These are phyloP conservation scores for Beris chalybata DNA, from an alignment of 2,888 invertebrate species.

Conservation along the genomic window DNA sequence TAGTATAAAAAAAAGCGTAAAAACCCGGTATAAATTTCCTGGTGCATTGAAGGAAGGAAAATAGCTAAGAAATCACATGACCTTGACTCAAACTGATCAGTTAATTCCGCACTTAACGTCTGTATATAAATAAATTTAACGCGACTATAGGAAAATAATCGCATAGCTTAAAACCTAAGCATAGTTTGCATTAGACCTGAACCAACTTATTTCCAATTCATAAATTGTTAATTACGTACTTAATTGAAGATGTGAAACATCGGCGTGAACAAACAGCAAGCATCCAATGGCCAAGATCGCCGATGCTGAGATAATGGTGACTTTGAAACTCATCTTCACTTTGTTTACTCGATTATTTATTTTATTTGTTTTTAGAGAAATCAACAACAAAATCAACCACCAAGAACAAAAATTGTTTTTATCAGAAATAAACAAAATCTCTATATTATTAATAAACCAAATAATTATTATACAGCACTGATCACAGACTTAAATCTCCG, in stretches of 20 bases:
- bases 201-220: not conserved
- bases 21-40: conserved; percentile 17
- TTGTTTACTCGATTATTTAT: too few species aligned
- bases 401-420: too few species aligned
- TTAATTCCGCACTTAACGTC: too few species aligned
- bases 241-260: conserved; percentile 36
- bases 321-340: conserved; percentile 37
- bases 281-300: conserved; percentile 20
- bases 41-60: conserved; percentile 9
- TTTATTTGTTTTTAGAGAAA: too few species aligned
- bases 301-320: conserved; percentile 33
- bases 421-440: too few species aligned
- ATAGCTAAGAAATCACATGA: not conserved
- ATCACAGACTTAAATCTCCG: conserved; percentile 31
- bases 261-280: conserved; percentile 26
- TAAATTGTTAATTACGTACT: conserved; percentile 26
- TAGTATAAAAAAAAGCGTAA: not conserved
- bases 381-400: too few species aligned
- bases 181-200: too few species aligned
- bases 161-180: too few species aligned
- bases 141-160: too few species aligned
- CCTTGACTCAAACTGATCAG: conserved; percentile 4
- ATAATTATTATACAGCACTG: conserved; percentile 17
- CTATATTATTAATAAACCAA: too few species aligned
- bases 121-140: too few species aligned